Percentiles rank a stretch among this genome's conserved stretches.
phyloP scores from a whole-genome alignment of 2,113 vertebrate species.

The Mohoua ochrocephala region DNA sequence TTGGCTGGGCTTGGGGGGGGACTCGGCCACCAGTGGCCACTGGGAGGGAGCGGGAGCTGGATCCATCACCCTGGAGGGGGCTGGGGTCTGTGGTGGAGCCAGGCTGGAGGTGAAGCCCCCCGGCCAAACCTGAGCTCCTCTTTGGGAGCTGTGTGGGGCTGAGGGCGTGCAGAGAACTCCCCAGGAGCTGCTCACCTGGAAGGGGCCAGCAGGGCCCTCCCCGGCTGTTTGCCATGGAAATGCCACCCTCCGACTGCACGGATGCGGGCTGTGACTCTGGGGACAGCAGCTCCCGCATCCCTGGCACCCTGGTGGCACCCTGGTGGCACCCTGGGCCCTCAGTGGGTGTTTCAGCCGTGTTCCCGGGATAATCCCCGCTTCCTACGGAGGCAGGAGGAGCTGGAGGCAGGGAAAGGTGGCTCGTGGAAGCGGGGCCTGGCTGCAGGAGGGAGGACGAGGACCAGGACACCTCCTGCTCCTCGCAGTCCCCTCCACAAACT shows the following conservation, averaged over 20 bases:
- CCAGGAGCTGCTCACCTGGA: accelerated
- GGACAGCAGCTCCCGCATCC: background rate
- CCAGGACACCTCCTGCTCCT: background rate
- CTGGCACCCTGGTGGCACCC: background rate
- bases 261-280: accelerated
- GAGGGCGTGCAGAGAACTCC: background rate
- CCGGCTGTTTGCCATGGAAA: background rate
- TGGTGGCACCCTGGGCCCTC: background rate
- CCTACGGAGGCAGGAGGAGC: background rate
- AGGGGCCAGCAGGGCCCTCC: background rate
- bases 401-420: background rate
- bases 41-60: background rate
- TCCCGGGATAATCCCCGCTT: background rate
- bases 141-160: accelerated
- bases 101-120: background rate
- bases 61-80: accelerated
- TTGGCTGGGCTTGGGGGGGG: background rate
- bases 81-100: background rate
- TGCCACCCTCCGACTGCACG: accelerated
- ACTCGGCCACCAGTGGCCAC: background rate
- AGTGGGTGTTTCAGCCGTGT: accelerated
- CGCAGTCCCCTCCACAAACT: accelerated
- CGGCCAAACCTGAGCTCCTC: background rate
- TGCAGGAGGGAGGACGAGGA: background rate
- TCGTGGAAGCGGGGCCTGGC: accelerated